These are phyloP conservation scores for Drosophila mauritiana DNA, from an alignment of 1,140 invertebrate genomes.

Conservation along the genomic window DNA sequence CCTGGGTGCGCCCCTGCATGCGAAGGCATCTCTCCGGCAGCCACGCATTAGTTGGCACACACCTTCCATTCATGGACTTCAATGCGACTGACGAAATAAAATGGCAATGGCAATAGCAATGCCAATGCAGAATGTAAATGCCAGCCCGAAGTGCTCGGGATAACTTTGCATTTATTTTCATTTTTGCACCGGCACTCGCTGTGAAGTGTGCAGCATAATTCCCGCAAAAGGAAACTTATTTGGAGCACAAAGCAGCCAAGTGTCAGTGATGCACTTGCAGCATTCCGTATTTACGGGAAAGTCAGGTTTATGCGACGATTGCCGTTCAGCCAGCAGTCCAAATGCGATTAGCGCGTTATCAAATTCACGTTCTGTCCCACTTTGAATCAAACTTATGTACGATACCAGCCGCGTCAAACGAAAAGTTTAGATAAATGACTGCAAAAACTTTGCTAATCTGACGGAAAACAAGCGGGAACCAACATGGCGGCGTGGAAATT, in stretches of 20 bases:
- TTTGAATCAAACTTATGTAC: not conserved
- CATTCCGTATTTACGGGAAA: slow-evolving; percentile 4
- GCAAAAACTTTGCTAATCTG: slow-evolving; percentile 74
- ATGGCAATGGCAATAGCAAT: slow-evolving; percentile 45
- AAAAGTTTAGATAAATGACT: slow-evolving; percentile 74
- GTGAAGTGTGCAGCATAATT: slow-evolving; percentile 29
- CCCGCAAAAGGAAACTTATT: slow-evolving; percentile 40
- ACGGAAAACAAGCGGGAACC: slow-evolving; percentile 38
- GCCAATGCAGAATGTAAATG: slow-evolving; percentile 42
- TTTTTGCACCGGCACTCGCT: slow-evolving; percentile 15
- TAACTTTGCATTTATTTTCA: slow-evolving; percentile 50
- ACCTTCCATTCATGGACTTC: slow-evolving; percentile 40
- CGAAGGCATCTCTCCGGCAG: not conserved
- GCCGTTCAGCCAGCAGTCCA: slow-evolving; percentile 10
- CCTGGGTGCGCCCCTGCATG: not conserved
- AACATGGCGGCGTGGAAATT: slow-evolving; percentile 25
- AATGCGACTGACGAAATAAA: slow-evolving; percentile 44
- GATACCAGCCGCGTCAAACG: slow-evolving; percentile 14
- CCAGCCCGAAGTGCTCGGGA: slow-evolving; percentile 23
- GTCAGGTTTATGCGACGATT: slow-evolving; percentile 11
- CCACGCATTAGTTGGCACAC: slow-evolving; percentile 29
- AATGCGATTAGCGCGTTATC: slow-evolving; percentile 52
- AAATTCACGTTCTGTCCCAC: slow-evolving; percentile 4
- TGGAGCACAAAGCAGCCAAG: slow-evolving; percentile 19
- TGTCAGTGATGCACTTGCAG: slow-evolving; percentile 17